Evolutionary conservation across 2,888 invertebrate genomes (phyloP).

Genomic region (Diachrysia chrysitis): DNA sequence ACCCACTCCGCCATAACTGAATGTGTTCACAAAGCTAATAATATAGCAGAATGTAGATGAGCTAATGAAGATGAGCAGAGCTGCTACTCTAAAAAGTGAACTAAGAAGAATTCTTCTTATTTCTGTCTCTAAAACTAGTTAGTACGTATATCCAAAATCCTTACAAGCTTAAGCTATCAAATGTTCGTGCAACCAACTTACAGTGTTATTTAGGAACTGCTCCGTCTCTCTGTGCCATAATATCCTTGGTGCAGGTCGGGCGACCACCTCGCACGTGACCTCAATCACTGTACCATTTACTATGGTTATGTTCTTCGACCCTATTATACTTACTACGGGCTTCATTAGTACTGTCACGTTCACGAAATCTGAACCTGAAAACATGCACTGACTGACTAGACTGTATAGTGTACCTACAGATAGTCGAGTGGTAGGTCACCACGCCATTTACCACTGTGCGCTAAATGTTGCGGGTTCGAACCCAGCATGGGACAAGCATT

Average conservation of each 20-base stretch:
- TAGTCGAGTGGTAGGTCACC: no score
- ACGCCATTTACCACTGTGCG: no score
- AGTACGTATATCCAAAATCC: background rate
- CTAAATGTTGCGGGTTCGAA: no score
- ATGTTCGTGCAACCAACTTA: slow-evolving; percentile 61
- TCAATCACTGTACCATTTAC: slow-evolving; percentile 68
- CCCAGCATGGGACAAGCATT: no score
- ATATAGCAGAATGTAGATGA: no score
- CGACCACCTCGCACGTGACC: slow-evolving; percentile 69
- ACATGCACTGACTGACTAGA: background rate
- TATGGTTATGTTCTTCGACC: slow-evolving; percentile 71
- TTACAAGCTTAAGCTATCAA: background rate
- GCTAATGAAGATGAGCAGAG: no score
- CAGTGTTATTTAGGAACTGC: slow-evolving; percentile 72
- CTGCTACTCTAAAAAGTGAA: no score
- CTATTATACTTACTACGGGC: slow-evolving; percentile 72
- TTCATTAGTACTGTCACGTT: slow-evolving; percentile 69
- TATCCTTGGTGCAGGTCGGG: slow-evolving; percentile 74
- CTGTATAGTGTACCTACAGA: no score
- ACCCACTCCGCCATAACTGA: no score
- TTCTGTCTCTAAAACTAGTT: no score
- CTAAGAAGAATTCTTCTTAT: no score
- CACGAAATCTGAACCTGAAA: slow-evolving; percentile 75
- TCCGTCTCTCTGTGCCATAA: slow-evolving; percentile 79
- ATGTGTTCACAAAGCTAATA: no score